A percentile compares a stretch with the other conserved stretches of the same genome.
phyloP scores from a whole-genome alignment of 2,113 vertebrate genomes.

The Silurus glanis region DNA sequence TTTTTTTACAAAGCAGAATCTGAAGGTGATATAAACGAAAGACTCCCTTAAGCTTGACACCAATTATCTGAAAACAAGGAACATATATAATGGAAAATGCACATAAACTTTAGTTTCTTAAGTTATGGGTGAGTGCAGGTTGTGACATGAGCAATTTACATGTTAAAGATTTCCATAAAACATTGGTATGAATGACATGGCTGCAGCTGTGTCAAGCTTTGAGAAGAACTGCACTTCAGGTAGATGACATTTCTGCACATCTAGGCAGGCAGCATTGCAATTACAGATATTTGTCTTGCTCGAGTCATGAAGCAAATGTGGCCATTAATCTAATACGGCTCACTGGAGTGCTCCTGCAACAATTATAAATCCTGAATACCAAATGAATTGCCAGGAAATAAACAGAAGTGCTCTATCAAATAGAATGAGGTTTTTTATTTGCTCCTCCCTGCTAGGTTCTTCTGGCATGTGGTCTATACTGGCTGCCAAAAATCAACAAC shows the following conservation, averaged over 20 bases:
- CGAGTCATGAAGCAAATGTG: constrained; percentile 10
- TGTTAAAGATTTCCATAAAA: not conserved
- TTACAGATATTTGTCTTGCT: constrained; percentile 47
- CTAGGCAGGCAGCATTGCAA: not conserved
- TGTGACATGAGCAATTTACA: not conserved
- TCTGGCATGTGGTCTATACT: not conserved
- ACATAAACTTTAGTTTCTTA: not conserved
- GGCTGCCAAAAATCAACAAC: not conserved
- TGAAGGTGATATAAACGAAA: not conserved
- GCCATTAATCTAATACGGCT: constrained; percentile 34
- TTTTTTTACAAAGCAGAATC: not conserved
- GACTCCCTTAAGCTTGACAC: not conserved
- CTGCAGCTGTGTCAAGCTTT: constrained; percentile 9
- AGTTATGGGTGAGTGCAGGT: not conserved
- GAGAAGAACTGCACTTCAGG: constrained; percentile 25
- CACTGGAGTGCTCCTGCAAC: constrained; percentile 21
- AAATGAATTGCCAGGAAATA: constrained; percentile 30
- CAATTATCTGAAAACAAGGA: not conserved
- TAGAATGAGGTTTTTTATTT: not conserved
- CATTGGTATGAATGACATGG: not conserved
- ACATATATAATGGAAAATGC: not conserved
- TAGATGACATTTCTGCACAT: constrained; percentile 19
- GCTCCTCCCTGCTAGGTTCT: not conserved
- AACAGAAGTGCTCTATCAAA: constrained; percentile 13
- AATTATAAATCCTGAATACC: constrained; percentile 25